Evolutionary conservation across 2,888 invertebrate species (phyloP), one percentile per base, ranked within the genome.

Genomic region (Diaperis boleti): DNA sequence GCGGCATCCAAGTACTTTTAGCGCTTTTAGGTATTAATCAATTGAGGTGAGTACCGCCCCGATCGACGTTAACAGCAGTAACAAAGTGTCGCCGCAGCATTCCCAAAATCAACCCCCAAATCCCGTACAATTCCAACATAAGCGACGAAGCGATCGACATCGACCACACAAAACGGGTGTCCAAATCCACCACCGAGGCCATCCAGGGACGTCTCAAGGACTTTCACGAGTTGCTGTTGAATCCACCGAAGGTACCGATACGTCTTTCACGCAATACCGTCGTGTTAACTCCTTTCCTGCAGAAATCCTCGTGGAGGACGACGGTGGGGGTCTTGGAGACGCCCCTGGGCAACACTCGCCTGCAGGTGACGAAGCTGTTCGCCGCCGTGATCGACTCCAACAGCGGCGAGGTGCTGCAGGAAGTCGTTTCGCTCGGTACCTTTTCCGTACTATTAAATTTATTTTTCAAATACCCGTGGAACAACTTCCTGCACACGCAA

Each of bases 401-500:
- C 77, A 89, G 90, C 78, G 83, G 86, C 70, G 87, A 88, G 74
- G 86, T 96, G 73, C 86, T 90, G 78, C 84, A 86, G 76, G 90
- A 90, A 81, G 84, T 87, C 77, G 83, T 81, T 59, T 65, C 67
- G 5, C 66, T 79, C 54, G 87, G 86, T 67, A 88, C 87, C 33
- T 85, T 88, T 74, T 83, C 83, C 71, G 83, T 87, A 74, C 84
- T 92, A 75, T 83, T 96, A 87, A 92, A 95, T 81, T 86, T 97
- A 82, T 92, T 95, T 86, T 94, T 96, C 84, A 86, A 87, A 81
- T 94, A 92, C 84, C 88, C 90, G 69, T 91, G 95, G 92, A 97
- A 98, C 85, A 97, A 96, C 85, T 96, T 98, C 84, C 86, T 98
- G 79, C 97, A 98, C 83, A 91, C 91, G 70, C 93, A 95, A 84